These are phyloP conservation scores for Galerucella calmariensis DNA, from an alignment of 2,888 invertebrate species.

Conservation along the genomic window DNA sequence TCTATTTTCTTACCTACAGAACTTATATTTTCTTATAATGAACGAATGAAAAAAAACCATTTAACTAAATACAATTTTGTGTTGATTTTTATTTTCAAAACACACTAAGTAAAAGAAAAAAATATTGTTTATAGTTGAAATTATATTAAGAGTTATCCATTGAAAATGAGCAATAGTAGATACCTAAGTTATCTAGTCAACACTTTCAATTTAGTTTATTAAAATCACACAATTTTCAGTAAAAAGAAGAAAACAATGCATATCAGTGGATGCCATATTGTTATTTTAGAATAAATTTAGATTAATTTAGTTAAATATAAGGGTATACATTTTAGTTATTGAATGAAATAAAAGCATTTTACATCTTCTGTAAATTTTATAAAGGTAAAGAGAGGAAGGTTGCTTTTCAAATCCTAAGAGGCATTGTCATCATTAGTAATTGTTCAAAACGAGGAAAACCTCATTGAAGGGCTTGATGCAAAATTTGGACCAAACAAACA, in stretches of 20 bases:
- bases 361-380: background rate
- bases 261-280: constrained; percentile 44
- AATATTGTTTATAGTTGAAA: background rate
- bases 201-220: constrained; percentile 29
- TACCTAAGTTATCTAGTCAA: constrained; percentile 41
- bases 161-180: constrained; percentile 49
- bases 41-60: constrained; percentile 19
- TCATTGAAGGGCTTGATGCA: no score
- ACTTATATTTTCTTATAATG: background rate
- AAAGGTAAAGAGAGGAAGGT: no score
- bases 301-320: constrained; percentile 33
- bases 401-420: no score
- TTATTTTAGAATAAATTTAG: constrained; percentile 40
- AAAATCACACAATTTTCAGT: constrained; percentile 14
- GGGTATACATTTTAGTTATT: constrained; percentile 18
- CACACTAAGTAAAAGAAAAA: background rate
- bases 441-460: no score
- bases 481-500: no score
- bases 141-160: constrained; percentile 19
- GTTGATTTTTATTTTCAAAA: background rate
- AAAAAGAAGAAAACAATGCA: constrained; percentile 36
- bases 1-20: background rate
- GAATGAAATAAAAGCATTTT: background rate
- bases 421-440: no score
- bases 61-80: background rate